Conservation (phyloP, 2,113 vertebrate genomes). For the Syngnathus floridae region DNA sequence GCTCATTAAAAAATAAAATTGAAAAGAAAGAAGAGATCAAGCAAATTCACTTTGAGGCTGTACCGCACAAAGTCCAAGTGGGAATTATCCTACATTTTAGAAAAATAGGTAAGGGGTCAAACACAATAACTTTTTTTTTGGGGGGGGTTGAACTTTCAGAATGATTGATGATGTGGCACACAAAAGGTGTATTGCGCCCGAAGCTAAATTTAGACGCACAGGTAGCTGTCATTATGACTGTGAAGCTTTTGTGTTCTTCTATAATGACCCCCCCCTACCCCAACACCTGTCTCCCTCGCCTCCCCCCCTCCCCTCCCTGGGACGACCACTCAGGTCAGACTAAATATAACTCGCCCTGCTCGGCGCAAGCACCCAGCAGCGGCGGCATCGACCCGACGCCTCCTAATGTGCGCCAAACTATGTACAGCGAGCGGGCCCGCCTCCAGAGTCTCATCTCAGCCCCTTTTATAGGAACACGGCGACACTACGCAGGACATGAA, state of each 20-base stretch:
- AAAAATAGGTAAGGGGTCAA: neutral
- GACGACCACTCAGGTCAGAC: constrained; percentile 64
- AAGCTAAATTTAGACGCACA: constrained; percentile 59
- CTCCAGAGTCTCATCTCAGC: constrained; percentile 40
- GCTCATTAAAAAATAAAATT: too few species aligned
- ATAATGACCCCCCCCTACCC: constrained; percentile 65
- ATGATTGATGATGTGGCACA: constrained; percentile 3
- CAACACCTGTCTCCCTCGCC: constrained; percentile 67
- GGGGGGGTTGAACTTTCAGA: neutral
- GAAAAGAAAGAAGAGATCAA: too few species aligned
- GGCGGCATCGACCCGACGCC: constrained; percentile 6
- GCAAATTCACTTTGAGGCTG: neutral
- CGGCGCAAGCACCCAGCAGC: constrained; percentile 19
- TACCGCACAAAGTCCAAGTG: neutral
- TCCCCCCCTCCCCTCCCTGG: constrained; percentile 23
- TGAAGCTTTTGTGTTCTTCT: constrained; percentile 62
- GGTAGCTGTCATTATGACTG: constrained; percentile 59
- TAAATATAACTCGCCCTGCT: constrained; percentile 64
- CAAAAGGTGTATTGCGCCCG: constrained; percentile 1
- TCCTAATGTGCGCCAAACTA: constrained; percentile 38
- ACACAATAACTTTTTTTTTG: neutral
- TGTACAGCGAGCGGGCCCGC: constrained; percentile 24
- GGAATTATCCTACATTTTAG: neutral
- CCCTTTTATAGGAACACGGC: constrained; percentile 65
- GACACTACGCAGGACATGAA: constrained; percentile 53